These are phyloP conservation scores for Alethe castanea DNA, from an alignment of 2,113 vertebrate genomes.

Conservation along the genomic window DNA sequence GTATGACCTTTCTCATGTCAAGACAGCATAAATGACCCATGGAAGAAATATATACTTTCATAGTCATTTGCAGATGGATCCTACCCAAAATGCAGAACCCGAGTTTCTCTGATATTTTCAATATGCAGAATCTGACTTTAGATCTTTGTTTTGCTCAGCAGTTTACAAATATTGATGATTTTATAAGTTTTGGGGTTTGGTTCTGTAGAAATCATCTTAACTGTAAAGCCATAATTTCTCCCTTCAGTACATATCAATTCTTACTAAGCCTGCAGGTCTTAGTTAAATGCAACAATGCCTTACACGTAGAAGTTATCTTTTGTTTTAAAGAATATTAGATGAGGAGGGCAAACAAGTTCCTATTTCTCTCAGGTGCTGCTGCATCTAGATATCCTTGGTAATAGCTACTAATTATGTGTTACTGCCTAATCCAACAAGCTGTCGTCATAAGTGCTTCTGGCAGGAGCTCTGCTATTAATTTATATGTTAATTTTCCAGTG, in stretches of 20 bases:
- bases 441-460: neutral
- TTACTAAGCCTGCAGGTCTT: neutral
- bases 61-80: neutral
- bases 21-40: neutral
- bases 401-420: constrained; percentile 41
- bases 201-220: neutral
- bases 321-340: neutral
- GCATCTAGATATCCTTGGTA: constrained; percentile 37
- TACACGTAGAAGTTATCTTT: neutral
- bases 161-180: neutral
- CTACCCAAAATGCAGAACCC: neutral
- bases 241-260: neutral
- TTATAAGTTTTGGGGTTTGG: neutral
- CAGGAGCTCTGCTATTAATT: constrained; percentile 46
- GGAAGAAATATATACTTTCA: neutral
- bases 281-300: neutral
- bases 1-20: neutral
- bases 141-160: neutral
- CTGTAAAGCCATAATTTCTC: neutral
- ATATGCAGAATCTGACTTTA: neutral
- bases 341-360: neutral
- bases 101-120: neutral
- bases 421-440: constrained; percentile 28
- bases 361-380: constrained; percentile 23
- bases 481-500: constrained; percentile 53